Evolutionary conservation across 2,888 invertebrate genomes (phyloP).

Genomic region (Ornithoptera priamus): DNA sequence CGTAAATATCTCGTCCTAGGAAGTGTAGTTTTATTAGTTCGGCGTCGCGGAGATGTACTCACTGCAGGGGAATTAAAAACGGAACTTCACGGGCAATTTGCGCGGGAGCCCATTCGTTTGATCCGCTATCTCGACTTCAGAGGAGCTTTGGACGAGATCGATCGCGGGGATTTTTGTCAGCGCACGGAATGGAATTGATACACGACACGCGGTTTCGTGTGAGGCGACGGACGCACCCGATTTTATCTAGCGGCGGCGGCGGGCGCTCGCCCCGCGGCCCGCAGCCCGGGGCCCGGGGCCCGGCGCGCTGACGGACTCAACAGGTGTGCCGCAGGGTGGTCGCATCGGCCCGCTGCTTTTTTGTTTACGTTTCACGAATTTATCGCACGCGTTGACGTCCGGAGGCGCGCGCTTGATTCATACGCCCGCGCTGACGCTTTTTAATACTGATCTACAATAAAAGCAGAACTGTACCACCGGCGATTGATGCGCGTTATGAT

Average conservation of each 20-base stretch:
- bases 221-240: slow-evolving; percentile 50
- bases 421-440: slow-evolving; percentile 75
- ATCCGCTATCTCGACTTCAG: slow-evolving; percentile 51
- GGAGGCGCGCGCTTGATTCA: slow-evolving; percentile 74
- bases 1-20: slow-evolving; percentile 73
- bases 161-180: slow-evolving; percentile 65
- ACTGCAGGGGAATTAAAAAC: slow-evolving; percentile 61
- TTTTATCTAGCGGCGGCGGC: slow-evolving; percentile 52
- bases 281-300: too few relatives aligned
- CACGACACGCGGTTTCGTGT: slow-evolving; percentile 48
- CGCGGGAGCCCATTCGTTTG: slow-evolving; percentile 58
- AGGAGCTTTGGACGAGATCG: slow-evolving; percentile 50
- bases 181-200: slow-evolving; percentile 66
- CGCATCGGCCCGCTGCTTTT: slow-evolving; percentile 59
- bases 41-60: slow-evolving; percentile 57
- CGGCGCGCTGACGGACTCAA: slow-evolving; percentile 51
- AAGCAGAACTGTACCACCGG: slow-evolving; percentile 74
- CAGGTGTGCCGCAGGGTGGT: slow-evolving; percentile 76
- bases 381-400: slow-evolving; percentile 74
- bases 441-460: slow-evolving; percentile 80
- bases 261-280: too few relatives aligned
- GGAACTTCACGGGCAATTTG: slow-evolving; percentile 68
- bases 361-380: slow-evolving; percentile 76
- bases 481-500: slow-evolving; percentile 80
- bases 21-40: slow-evolving; percentile 66